Base-by-base conservation (phyloP, 2,888 invertebrate species). In the Drosophila demipolita region DNA sequence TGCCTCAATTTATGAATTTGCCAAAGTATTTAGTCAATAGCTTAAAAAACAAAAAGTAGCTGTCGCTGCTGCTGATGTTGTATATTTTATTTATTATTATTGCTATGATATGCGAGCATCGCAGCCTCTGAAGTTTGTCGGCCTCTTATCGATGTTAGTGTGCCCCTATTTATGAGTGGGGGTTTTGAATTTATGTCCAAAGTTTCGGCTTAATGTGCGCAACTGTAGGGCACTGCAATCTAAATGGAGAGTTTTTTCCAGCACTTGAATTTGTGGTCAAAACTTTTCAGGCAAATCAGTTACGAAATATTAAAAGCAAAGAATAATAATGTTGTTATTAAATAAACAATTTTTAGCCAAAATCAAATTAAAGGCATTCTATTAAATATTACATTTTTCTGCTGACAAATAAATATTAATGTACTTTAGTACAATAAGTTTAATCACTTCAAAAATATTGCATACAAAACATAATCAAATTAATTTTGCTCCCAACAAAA, bases 11-110 rank as follows among this genome's bases (percentile, higher is more conserved):
- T 86, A 88, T 87, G 89, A 87, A 89, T 87, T 87, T 84, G 81
- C 73, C 83, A 81, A 87, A 89, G 87, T 89, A 87, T 89, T 87
- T 87, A 87, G 89, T 87, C 89, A 84, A 87, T 89, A 87, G 86
- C 89, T 80, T 75, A 73, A 73, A 73, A 75, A 62, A 71, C 63
- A 67, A 73, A 66, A 80, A 55, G 26, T 12, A 5, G 66, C 66
- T 76, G 50, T 49, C 66, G 50, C 54, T 57, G 45, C 52, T 70
- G 66, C 73, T 79, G 45, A 50, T 70, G 66, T 67, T 79, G 83
- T 83, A 85, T 85, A 85, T 82, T 85, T 85, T 73, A 78, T 85
- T 85, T 75, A 78, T 83, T 75, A 73, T 63, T 62, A 62, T 48
- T 79, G 82, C 87, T 75, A 75, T 83, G 67, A 60, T 54, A 77